Percentiles rank a stretch among this genome's conserved stretches.
These are phyloP conservation scores for Drosophila gaucha DNA, from an alignment of 2,888 invertebrate genomes.

Conservation along the genomic window DNA sequence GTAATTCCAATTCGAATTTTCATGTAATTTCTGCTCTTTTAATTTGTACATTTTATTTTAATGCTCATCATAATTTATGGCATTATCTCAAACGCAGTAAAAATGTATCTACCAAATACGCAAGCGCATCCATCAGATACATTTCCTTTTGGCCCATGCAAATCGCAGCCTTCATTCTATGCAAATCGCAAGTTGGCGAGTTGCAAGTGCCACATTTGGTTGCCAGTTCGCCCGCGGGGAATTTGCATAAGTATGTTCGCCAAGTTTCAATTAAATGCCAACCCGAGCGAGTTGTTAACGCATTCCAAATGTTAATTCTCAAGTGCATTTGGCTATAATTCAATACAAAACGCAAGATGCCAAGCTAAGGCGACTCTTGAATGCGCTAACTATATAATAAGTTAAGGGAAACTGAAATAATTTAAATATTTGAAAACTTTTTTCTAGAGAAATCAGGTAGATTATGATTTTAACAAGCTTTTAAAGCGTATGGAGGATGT, in stretches of 20 bases:
- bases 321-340: slow-evolving; percentile 77
- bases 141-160: slow-evolving; percentile 50
- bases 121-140: slow-evolving; percentile 9
- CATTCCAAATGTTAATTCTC: slow-evolving; percentile 81
- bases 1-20: slow-evolving; percentile 59
- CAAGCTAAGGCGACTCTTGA: not conserved
- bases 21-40: slow-evolving; percentile 72
- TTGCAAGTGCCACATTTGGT: slow-evolving; percentile 63
- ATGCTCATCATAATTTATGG: slow-evolving; percentile 74
- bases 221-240: slow-evolving; percentile 24
- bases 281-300: slow-evolving; percentile 70
- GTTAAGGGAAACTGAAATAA: too few species aligned
- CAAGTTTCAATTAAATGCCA: slow-evolving; percentile 75
- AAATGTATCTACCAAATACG: not conserved
- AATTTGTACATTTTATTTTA: slow-evolving; percentile 82
- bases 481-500: too few species aligned
- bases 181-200: slow-evolving; percentile 51
- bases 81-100: not conserved
- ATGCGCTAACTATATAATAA: slow-evolving; percentile 16
- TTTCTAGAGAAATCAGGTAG: not conserved
- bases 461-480: too few species aligned
- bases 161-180: slow-evolving; percentile 70
- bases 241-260: slow-evolving; percentile 80
- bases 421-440: not conserved
- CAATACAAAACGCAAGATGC: slow-evolving; percentile 32